Evolutionary conservation across 1,140 invertebrate genomes (phyloP), one percentile per base, ranked within the genome.

Genomic region (Bacillus rossius): DNA sequence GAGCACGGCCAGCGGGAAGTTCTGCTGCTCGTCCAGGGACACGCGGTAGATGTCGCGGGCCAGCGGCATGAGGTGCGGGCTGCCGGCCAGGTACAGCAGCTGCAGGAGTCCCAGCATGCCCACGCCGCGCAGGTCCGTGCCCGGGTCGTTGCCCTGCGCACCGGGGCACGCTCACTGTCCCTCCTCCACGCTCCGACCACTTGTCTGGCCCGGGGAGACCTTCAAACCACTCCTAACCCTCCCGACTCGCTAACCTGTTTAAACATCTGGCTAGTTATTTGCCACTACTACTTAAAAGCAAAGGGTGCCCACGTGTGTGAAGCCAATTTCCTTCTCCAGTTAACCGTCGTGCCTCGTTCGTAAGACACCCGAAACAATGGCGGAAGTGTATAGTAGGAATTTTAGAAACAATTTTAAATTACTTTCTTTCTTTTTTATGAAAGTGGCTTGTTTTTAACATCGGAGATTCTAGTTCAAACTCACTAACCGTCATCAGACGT

Each of bases 1-100:
- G 68, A 82, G 79, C 5, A 81, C 72, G 68, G 77, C 76, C 52
- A 83, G 76, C 3, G 81, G 81, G 69, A 82, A 83, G 62, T 81
- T 76, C 71, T 81, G 71, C 22, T 66, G 69, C 29, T 73, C 70
- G 65, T 80, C 72, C n/a, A 75, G 69, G 41, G 81, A 79, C 10
- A 82, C 69, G 49, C 70, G 71, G 57, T 77, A 80, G 7, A 82
- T 71, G 58, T 78, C 73, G 43, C 67, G 65, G 0, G 76, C 72
- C 7, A 82, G 63, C n/a, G 72, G 61, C 8, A 67, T 50, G 29
- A 68, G 68, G n/a, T 72, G 66, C 16, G 71, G 67, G 20, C 73
- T 70, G 14, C 70, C 71, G 17, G 75, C 61, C 25, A 82, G 66
- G 58, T 75, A 73, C 2, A 82, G 65, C 4, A 81, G 66, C 56